A percentile compares a stretch with the other conserved stretches of the same genome.
phyloP scores from a whole-genome alignment of 2,113 vertebrate species.

The Zingel zingel region DNA sequence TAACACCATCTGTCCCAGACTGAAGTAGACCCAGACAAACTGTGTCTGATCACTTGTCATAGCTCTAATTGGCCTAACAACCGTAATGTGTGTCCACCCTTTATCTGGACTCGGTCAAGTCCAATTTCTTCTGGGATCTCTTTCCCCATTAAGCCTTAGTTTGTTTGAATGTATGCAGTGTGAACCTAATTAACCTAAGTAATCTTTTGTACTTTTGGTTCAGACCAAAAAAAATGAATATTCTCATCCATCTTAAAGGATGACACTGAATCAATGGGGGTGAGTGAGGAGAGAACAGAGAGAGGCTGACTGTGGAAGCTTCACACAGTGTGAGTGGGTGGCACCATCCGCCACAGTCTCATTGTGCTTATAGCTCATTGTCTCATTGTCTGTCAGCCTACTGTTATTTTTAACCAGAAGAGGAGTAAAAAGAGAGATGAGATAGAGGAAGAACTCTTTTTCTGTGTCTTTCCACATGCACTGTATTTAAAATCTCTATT shows the following conservation, averaged over 20 bases:
- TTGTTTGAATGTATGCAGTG: not conserved
- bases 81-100: not conserved
- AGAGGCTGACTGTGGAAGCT: constrained; percentile 10
- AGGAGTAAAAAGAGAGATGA: constrained; percentile 23
- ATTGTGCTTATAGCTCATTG: constrained; percentile 67
- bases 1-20: not conserved
- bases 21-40: not conserved
- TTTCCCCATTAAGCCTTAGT: not conserved
- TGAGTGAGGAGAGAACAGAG: constrained; percentile 18
- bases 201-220: constrained; percentile 13
- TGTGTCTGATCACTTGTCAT: not conserved
- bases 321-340: constrained; percentile 55
- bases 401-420: constrained; percentile 70
- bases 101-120: not conserved
- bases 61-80: not conserved
- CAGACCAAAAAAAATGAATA: constrained; percentile 26
- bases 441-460: constrained; percentile 19
- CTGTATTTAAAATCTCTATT: constrained; percentile 10
- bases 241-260: constrained; percentile 15
- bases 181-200: constrained; percentile 19
- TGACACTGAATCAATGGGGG: constrained; percentile 22
- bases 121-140: not conserved
- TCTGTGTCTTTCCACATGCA: not conserved
- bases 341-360: constrained; percentile 50
- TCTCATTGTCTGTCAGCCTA: constrained; percentile 69